A percentile compares a stretch with the other conserved stretches of the same genome.
Conservation (phyloP, 1,140 invertebrate species). For the Sitobion miscanthi region DNA sequence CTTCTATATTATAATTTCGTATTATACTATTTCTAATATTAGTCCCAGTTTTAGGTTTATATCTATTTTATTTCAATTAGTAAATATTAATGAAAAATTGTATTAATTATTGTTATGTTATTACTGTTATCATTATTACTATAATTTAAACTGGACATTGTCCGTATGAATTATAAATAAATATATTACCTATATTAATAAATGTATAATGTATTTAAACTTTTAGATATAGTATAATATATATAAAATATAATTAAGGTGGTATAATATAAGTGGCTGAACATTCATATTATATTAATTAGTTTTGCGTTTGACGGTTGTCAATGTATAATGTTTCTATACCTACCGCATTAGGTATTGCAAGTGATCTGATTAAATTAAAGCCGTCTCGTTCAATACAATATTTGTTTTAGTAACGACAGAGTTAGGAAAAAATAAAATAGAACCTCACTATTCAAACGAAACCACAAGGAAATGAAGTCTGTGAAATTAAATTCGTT, state of each 20-base stretch:
- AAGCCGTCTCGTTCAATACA: neutral
- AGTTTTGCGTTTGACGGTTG: neutral
- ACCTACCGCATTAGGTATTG: neutral
- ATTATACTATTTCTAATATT: too few species aligned
- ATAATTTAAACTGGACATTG: too few species aligned
- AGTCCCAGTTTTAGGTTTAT: too few species aligned
- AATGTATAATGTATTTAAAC: too few species aligned
- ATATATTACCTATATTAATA: too few species aligned
- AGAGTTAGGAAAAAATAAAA: neutral
- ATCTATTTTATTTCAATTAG: too few species aligned
- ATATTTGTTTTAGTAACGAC: neutral
- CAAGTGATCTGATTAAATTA: neutral
- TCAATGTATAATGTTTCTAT: neutral
- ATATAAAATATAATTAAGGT: neutral
- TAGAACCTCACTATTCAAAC: neutral
- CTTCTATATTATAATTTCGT: too few species aligned
- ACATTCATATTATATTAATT: neutral
- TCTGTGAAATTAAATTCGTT: constrained; percentile 10
- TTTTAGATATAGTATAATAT: too few species aligned
- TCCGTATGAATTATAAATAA: too few species aligned
- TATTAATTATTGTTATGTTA: too few species aligned
- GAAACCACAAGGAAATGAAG: neutral
- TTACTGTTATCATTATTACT: too few species aligned
- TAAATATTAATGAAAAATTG: too few species aligned
- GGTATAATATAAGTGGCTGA: neutral